These are phyloP conservation scores for Scatophagus argus DNA, from an alignment of 2,113 vertebrate genomes.

Conservation along the genomic window DNA sequence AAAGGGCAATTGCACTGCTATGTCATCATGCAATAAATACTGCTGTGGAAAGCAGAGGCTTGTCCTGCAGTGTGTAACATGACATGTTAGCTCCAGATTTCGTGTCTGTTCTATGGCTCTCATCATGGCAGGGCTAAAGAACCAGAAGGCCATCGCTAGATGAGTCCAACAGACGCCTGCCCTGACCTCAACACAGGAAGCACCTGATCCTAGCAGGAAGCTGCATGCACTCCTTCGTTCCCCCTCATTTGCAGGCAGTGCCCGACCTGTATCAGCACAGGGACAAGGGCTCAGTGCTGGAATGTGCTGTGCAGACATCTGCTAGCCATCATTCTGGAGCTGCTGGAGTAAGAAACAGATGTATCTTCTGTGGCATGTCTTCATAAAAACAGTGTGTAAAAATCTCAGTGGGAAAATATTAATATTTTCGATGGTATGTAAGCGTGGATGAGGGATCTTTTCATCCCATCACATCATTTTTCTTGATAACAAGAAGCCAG, in stretches of 20 bases:
- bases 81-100: constrained; percentile 7
- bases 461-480: constrained; percentile 10
- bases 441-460: constrained; percentile 17
- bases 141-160: constrained; percentile 16
- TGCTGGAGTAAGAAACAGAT: constrained; percentile 44
- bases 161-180: constrained; percentile 48
- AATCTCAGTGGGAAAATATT: constrained; percentile 28
- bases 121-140: constrained; percentile 7
- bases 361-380: constrained; percentile 34
- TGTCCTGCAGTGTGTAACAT: constrained; percentile 2
- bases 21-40: constrained; percentile 62
- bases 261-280: constrained; percentile 37
- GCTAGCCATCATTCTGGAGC: constrained; percentile 62
- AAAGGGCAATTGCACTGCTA: constrained; percentile 44
- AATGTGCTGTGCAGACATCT: constrained; percentile 66
- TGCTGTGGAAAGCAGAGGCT: constrained; percentile 18
- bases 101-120: constrained; percentile 28
- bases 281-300: constrained; percentile 49
- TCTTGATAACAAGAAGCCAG: constrained; percentile 38
- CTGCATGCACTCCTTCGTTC: constrained; percentile 38
- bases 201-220: constrained; percentile 71
- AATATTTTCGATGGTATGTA: constrained; percentile 25
- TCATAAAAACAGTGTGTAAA: constrained; percentile 35
- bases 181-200: constrained; percentile 67
- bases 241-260: constrained; percentile 67